Evolutionary conservation across 2,113 vertebrate species (phyloP).

Genomic region (Paramormyrops kingsleyae): DNA sequence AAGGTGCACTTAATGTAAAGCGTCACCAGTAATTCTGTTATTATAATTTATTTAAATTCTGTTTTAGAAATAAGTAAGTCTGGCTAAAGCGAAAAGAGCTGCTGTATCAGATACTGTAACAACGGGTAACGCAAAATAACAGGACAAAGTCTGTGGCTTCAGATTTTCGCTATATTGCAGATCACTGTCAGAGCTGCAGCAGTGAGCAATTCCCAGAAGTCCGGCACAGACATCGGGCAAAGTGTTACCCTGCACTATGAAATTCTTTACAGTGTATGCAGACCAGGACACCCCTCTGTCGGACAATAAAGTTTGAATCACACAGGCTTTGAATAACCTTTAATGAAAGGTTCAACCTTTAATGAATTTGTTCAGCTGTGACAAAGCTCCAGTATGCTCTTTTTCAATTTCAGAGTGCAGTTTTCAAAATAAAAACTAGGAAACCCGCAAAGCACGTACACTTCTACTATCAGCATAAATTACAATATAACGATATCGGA

Average conservation of each 20-base stretch:
- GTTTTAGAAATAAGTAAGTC: background rate
- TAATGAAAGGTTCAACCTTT: constrained; percentile 15
- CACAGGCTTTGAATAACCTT: background rate
- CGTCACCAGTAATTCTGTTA: background rate
- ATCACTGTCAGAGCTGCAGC: background rate
- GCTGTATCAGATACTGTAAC: background rate
- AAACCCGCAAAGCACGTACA: background rate
- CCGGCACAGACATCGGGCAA: background rate
- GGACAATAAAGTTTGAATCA: background rate
- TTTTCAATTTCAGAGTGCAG: background rate
- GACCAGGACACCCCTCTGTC: background rate
- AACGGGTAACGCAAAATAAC: background rate
- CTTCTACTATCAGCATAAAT: background rate
- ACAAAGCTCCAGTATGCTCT: background rate
- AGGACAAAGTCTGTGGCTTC: background rate
- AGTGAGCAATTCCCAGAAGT: background rate
- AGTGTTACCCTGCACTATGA: background rate
- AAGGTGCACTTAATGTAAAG: background rate
- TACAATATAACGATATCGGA: background rate
- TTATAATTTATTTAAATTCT: background rate
- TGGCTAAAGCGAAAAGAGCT: background rate
- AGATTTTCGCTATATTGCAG: background rate
- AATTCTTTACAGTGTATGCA: background rate
- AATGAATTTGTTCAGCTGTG: constrained; percentile 7
- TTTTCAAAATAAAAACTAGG: background rate